Conservation (phyloP, 2,113 vertebrate species). For the Rhinoptilus africanus region DNA sequence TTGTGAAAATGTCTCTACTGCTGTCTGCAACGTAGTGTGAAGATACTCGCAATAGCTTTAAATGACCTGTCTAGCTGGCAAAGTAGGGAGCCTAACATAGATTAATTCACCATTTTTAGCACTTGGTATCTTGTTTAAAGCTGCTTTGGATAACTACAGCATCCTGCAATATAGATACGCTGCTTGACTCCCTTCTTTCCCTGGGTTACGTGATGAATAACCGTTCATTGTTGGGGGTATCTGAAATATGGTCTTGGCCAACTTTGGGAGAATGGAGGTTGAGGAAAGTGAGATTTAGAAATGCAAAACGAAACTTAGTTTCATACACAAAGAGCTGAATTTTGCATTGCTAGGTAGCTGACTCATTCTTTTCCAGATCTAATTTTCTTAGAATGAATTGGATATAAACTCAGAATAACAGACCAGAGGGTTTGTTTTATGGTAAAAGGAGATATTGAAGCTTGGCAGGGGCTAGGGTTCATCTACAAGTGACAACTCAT, state of each 20-base stretch:
- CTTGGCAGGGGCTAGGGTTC: background rate
- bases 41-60: background rate
- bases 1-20: background rate
- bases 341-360: background rate
- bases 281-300: background rate
- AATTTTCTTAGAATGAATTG: background rate
- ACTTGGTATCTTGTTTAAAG: background rate
- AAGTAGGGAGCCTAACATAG: background rate
- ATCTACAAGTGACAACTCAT: background rate
- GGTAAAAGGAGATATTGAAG: background rate
- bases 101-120: background rate
- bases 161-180: background rate
- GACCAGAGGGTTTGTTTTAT: background rate
- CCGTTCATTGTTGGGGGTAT: fast-evolving
- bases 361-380: background rate
- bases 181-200: background rate
- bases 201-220: background rate
- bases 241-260: background rate
- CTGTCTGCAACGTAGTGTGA: background rate
- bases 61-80: background rate
- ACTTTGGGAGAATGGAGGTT: background rate
- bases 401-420: background rate
- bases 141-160: background rate
- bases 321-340: background rate
- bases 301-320: background rate